Evolutionary conservation across 2,888 invertebrate species (phyloP), one percentile per base, ranked within the genome.

Genomic region (Caenorhabditis sinica): DNA sequence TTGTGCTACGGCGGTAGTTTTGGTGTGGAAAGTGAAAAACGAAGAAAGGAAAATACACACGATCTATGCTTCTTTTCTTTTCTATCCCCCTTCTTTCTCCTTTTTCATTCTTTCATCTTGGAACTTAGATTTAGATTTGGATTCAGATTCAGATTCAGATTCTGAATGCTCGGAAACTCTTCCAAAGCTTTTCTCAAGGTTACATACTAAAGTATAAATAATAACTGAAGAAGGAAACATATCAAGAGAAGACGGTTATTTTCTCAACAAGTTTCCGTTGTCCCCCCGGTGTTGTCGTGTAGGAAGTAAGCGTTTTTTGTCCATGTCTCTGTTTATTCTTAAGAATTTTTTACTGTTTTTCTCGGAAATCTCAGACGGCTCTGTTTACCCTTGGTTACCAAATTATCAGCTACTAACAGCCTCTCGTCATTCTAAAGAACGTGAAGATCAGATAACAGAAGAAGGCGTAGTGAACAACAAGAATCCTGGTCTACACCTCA

Each of bases 181-280:
- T 11, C 17, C 17, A 36, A 66, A 25, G 13, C 49, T 45, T 43
- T 9, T 43, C 17, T 20, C n/a, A 25, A n/a, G 33, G 56, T 36
- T 17, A 53, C 13, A 36, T 56, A 25, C 25, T 28, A 65, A 65
- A 65, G 45, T 65, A 69, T 66, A 30, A 56, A 69, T 56, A 43
- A 56, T 56, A 65, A 17, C 17, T 36, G 40, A 15, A 56, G 69
- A 40, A 23, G 61, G 15, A 73, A 43, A 72, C 15, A 28, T 20
- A 33, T 60, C n/a, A 61, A 17, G 45, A 45, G 17, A 15, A 15
- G 60, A 65, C 65, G 17, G 66, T 75, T 43, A 76, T 76, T 76
- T 53, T 76, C 75, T 76, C 66, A 68, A 68, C 30, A 68, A 68
- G 68, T 68, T 76, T 76, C 75, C 75, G 75, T 69, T 40, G 56